These are phyloP conservation scores for Drosophila crucigera DNA, from an alignment of 2,888 invertebrate species.

Conservation along the genomic window DNA sequence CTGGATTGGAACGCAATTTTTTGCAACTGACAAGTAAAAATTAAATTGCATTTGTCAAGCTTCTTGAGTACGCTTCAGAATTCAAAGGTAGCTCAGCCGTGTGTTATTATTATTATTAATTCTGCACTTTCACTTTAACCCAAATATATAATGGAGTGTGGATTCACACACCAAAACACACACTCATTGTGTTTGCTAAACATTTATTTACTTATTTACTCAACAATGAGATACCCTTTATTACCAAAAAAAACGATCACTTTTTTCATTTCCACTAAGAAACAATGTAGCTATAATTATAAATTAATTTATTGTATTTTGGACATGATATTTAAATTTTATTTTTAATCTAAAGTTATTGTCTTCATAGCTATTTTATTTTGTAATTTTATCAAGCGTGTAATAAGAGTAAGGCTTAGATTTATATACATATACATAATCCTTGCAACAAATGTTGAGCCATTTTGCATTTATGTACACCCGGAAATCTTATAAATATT, in stretches of 20 bases:
- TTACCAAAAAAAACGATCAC: too few species aligned
- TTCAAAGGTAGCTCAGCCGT: conserved; percentile 7
- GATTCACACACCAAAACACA: conserved; percentile 7
- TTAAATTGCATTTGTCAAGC: conserved; percentile 2
- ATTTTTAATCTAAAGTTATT: neutral
- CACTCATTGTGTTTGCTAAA: conserved; percentile 20
- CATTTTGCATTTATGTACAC: neutral
- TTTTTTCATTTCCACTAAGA: too few species aligned
- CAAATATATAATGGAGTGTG: conserved; percentile 46
- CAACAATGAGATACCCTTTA: neutral
- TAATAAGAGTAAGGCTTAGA: neutral
- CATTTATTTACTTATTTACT: neutral
- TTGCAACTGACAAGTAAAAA: neutral
- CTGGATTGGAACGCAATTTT: conserved; percentile 4
- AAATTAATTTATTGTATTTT: neutral
- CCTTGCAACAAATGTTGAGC: neutral
- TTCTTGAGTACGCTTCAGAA: conserved; percentile 10
- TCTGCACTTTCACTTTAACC: conserved; percentile 79
- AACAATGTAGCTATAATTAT: too few species aligned
- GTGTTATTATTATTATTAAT: conserved; percentile 32
- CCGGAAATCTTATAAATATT: neutral
- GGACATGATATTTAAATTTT: neutral
- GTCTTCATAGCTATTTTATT: neutral
- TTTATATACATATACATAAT: neutral
- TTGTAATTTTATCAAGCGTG: neutral